Evolutionary conservation across 2,113 vertebrate genomes (phyloP).

Genomic region (Cinclus mexicanus): DNA sequence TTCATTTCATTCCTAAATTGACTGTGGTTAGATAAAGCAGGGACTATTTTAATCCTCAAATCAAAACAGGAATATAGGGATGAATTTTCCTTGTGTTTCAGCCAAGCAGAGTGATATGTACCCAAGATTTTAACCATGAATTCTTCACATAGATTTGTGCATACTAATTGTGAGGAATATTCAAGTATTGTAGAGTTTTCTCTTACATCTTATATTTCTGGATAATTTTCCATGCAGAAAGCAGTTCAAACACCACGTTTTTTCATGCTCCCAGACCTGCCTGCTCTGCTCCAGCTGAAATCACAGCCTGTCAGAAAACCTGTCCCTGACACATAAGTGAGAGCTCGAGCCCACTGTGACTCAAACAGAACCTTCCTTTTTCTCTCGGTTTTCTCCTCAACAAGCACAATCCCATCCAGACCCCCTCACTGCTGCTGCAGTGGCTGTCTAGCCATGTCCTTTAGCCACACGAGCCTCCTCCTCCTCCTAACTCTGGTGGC

Average conservation of each 20-base stretch:
- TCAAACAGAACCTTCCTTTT: background rate
- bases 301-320: conserved; percentile 1
- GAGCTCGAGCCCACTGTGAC: background rate
- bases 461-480: background rate
- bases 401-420: background rate
- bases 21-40: background rate
- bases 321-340: background rate
- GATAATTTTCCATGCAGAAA: background rate
- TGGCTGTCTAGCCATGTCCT: background rate
- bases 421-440: background rate
- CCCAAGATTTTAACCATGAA: background rate
- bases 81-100: conserved; percentile 7
- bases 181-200: background rate
- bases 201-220: background rate
- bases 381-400: background rate
- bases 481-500: background rate
- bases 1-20: background rate
- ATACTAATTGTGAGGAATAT: background rate
- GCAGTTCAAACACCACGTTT: background rate
- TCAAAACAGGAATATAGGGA: background rate
- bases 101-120: background rate
- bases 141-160: background rate
- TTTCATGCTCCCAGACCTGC: background rate
- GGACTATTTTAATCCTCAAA: conserved; percentile 27
- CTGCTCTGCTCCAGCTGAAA: conserved; percentile 10